These are phyloP conservation scores for Willisornis vidua DNA, from an alignment of 2,113 vertebrate species.

Conservation along the genomic window DNA sequence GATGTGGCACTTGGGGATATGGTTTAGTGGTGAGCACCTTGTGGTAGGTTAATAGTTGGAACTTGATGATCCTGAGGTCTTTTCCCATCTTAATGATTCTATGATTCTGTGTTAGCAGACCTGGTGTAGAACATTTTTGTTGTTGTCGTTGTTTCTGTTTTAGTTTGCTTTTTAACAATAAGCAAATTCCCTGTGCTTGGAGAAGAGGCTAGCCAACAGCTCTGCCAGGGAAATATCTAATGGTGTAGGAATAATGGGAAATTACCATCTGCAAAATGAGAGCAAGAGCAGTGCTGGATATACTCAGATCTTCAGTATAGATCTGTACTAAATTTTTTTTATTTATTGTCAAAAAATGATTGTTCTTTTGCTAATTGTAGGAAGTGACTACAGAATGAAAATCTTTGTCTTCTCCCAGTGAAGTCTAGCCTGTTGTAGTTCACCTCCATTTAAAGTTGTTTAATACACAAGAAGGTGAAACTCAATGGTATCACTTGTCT, in stretches of 20 bases:
- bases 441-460: background rate
- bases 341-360: background rate
- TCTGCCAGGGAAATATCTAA: background rate
- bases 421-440: background rate
- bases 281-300: background rate
- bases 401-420: background rate
- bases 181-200: background rate
- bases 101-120: background rate
- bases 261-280: background rate
- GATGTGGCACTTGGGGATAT: background rate
- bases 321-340: background rate
- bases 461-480: background rate
- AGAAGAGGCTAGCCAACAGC: background rate
- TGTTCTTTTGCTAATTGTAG: background rate
- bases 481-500: background rate
- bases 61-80: background rate
- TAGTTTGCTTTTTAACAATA: background rate
- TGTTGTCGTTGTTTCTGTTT: background rate
- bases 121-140: background rate
- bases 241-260: background rate
- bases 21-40: background rate
- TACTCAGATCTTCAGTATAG: background rate
- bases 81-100: background rate
- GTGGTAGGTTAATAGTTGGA: background rate
- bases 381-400: background rate